A percentile compares a stretch with the other conserved stretches of the same genome.
phyloP scores from a whole-genome alignment of 2,888 invertebrate species.

The Eupithecia tripunctaria region DNA sequence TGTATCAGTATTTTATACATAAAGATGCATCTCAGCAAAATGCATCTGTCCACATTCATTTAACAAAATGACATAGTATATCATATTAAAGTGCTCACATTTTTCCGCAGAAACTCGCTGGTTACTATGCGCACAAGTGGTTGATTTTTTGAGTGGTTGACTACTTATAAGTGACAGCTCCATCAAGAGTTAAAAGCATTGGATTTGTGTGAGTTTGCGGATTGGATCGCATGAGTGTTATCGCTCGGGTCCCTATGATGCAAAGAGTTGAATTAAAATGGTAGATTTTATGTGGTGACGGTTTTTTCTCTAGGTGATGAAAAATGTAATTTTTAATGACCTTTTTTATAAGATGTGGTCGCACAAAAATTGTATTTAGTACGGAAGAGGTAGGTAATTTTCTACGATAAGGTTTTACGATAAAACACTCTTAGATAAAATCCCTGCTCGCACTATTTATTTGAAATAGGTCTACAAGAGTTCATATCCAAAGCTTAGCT shows the following conservation, averaged over 20 bases:
- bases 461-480: neutral
- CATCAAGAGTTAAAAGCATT: constrained; percentile 47
- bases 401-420: no score
- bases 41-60: constrained; percentile 1
- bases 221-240: constrained; percentile 36
- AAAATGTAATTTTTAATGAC: no score
- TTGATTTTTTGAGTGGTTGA: constrained; percentile 33
- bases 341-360: no score
- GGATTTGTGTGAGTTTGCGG: constrained; percentile 39
- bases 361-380: no score
- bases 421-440: neutral
- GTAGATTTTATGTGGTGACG: neutral
- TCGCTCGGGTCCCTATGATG: constrained; percentile 16
- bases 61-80: constrained; percentile 1
- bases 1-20: neutral
- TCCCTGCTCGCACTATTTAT: neutral
- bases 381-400: no score
- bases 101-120: constrained; percentile 2
- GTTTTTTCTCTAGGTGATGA: neutral
- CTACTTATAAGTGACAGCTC: constrained; percentile 45
- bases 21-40: neutral
- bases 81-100: neutral
- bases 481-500: neutral
- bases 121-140: constrained; percentile 28
- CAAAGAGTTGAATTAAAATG: constrained; percentile 11